Base-by-base conservation (phyloP, 2,797 vertebrate genomes). In the Florisuga fusca region DNA sequence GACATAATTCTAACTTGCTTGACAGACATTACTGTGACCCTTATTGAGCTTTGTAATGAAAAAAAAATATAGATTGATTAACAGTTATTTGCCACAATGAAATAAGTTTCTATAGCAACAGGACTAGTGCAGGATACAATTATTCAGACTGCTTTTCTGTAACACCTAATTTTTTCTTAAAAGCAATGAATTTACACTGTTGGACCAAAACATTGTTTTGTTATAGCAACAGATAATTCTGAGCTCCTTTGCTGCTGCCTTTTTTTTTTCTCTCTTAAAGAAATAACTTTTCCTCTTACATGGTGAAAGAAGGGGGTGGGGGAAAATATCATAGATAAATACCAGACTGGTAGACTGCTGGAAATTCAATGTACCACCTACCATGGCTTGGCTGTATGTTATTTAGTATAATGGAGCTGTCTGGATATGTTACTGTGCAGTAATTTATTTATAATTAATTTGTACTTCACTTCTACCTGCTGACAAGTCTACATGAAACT, bases 91-190 rank as follows among this genome's bases (percentile, higher is more conserved):
- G 62, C 34, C 78, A 77, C 19, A 57, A 58, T 89, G 75, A 83
- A 93, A 48, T 58, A 83, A 92, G 89, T 96, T 91, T 95, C 94
- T 92, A 87, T 95, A 90, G 96, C 89, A 95, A 96, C 93, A 41
- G 51, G 54, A 76, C 55, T 41, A 89, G 2, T 64, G 66, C 67
- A 87, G 76, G 34, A 68, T 94, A 41, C 74, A 84, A 59, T 94
- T 96, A 87, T 74, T 92, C 82, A 89, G 62, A 7, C 69, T 89
- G 69, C 69, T 90, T 91, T 93, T 94, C 55, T 55, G 33, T 88
- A 91, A 58, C 55, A 59, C 51, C 54, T 85, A 80, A n/a, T 83
- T 92, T 71, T 93, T 91, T 94, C 84, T 92, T 79, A 20, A 54
- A 62, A 87, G 66, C 76, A 59, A 45, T 45, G 68, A 76, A 74